A percentile compares a stretch with the other conserved stretches of the same genome.
Conservation (phyloP, 2,888 invertebrate species). For the Gnatocerus cornutus region DNA sequence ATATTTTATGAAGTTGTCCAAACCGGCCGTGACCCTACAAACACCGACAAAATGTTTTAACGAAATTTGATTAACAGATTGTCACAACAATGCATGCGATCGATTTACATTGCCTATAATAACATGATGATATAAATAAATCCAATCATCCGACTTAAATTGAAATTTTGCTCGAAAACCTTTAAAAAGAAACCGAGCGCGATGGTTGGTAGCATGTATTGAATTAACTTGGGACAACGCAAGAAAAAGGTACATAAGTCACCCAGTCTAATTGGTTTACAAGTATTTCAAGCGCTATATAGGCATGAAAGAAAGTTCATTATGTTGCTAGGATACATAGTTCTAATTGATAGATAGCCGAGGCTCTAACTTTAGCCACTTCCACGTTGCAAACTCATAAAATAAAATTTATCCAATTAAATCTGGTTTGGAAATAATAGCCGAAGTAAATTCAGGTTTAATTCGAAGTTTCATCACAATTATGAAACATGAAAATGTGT, state of each 20-base stretch:
- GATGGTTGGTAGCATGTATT: slow-evolving; percentile 1
- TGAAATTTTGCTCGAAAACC: too few species aligned
- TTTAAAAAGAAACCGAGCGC: too few species aligned
- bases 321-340: slow-evolving; percentile 39
- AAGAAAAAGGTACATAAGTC: slow-evolving; percentile 33
- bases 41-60: slow-evolving; percentile 38
- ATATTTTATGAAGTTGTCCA: slow-evolving; percentile 41
- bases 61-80: slow-evolving; percentile 42
- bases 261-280: slow-evolving; percentile 39
- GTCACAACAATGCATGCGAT: slow-evolving; percentile 33
- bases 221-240: slow-evolving; percentile 21
- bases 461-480: too few species aligned
- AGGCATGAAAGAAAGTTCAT: slow-evolving; percentile 38
- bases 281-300: slow-evolving; percentile 37
- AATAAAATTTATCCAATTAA: too few species aligned
- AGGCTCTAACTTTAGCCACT: slow-evolving; percentile 24
- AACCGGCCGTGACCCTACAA: slow-evolving; percentile 38
- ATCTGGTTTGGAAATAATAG: too few species aligned
- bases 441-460: too few species aligned
- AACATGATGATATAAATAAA: not conserved
- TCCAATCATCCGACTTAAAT: too few species aligned
- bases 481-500: too few species aligned
- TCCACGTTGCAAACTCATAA: not conserved
- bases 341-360: slow-evolving; percentile 35
- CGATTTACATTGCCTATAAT: not conserved